Base-by-base conservation (phyloP, 1,140 invertebrate species). In the Papilio dardanus region DNA sequence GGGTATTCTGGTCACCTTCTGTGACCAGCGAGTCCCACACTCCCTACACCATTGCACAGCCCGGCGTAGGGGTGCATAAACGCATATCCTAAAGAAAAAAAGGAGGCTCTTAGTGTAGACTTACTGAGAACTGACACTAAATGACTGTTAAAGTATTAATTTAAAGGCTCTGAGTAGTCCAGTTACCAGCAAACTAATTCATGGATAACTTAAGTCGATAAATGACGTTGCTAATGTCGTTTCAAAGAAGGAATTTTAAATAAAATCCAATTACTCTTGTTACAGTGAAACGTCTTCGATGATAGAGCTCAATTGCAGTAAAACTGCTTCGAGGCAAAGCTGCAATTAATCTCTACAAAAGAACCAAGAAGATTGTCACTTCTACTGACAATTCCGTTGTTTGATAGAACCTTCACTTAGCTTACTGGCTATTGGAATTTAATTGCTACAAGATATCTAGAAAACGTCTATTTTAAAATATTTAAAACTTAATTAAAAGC, bases 281-380 rank as follows among this genome's bases (percentile, higher is more conserved):
- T 69, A 69, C 16, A 69, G 67, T 42, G 68, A 42, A 46, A 71
- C 12, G 68, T 40, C 68, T 71, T 71, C 68, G 68, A 71, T 50
- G 68, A 71, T 46, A 71, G 14, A 71, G 37, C 21, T 50, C 50
- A 71, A 71, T 46, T 40, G 68, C 35, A n/a, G 68, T 71, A n/a
- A 42, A 71, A 71, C 68, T 71, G 40, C n/a, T n/a, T 30, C 37
- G 24, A 40, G 28, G 14, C n/a, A n/a, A n/a, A 46, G 68, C 21
- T 46, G 68, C 50, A 71, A 71, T 71, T 71, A 71, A 46, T 71
- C 40, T 10, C 10, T 50, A 71, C 37, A 71, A 71, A 71, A 46
- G 24, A 46, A 50, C 37, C 16, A 24, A 12, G 21, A 12, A 40
- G 40, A 71, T 71, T 71, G 68, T 71, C 68, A 71, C 68, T 71